Base-by-base conservation (phyloP, 2,888 invertebrate genomes). In the Rutpela maculata region DNA sequence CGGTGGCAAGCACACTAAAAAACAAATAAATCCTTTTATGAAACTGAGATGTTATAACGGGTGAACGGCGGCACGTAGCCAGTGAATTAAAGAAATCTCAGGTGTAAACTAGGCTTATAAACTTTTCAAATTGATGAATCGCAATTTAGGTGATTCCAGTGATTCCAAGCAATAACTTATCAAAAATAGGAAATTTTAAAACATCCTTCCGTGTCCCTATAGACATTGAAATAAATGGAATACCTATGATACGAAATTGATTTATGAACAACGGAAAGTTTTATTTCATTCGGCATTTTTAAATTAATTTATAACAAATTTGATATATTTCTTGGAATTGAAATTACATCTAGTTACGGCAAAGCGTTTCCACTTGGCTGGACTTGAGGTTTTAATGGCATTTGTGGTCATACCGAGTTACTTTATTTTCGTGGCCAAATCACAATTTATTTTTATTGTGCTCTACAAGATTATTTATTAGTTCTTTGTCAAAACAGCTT, bases 1-100 rank as follows among this genome's bases (percentile, higher is more conserved):
- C 75, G 73, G 72, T 63, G 43, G 67, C 59, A 74, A 76, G 43
- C 55, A 66, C 78, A 71, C 77, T 75, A 79, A 78, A 79, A 81
- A 18, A 56, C n/a, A 77, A 79, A 79, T 73, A 74, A 67, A 67
- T 74, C 74, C 26, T 35, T 35, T 65, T 12, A 74, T 63, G 74
- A 77, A 62, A 12, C 35, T n/a, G 15, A 26, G 22, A 31, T 10
- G 62, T 19, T 69, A 72, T 75, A 74, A 71, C 69, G 69, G 69
- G 11, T 38, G 55, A 59, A 60, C 26, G 57, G 55, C 26, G 57
- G 55, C 77, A 78, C 77, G 76, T 75, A 77, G 77, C 73, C 35
- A 19, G 55, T 74, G 77, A 75, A 77, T 73, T 75, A 65, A 68
- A 38, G 76, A 78, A 76, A 69, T 57, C n/a, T n/a, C 50, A 50